A percentile compares a stretch with the other conserved stretches of the same genome.
Conservation (phyloP, 1,140 invertebrate species). For the Drosophila burlai region DNA sequence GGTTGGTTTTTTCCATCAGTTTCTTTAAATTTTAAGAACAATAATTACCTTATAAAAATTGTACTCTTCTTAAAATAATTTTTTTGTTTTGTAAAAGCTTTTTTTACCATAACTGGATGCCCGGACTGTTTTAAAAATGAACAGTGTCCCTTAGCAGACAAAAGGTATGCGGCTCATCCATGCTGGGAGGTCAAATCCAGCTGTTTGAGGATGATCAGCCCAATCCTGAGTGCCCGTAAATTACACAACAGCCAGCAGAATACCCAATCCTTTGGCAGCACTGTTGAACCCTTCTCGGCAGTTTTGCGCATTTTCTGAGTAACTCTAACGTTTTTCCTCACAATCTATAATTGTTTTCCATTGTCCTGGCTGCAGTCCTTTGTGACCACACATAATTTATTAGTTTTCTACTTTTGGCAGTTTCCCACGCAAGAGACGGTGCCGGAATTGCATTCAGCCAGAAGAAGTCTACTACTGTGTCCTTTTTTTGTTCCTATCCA, state of each 20-base stretch:
- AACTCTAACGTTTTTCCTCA: conserved; percentile 19
- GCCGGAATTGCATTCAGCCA: conserved; percentile 26
- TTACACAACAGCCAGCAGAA: conserved; percentile 63
- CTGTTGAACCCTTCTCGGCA: conserved; percentile 23
- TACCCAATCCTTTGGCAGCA: conserved; percentile 68
- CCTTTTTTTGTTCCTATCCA: conserved; percentile 11
- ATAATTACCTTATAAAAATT: no score
- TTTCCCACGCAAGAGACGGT: conserved; percentile 66
- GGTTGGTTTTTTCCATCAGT: background rate
- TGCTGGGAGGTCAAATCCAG: conserved; percentile 41
- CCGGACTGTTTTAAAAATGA: conserved; percentile 52
- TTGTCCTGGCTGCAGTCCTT: conserved; percentile 55
- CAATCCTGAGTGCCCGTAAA: conserved; percentile 50
- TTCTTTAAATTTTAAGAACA: background rate
- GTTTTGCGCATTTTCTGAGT: conserved; percentile 49
- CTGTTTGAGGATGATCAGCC: conserved; percentile 59
- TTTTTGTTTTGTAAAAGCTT: background rate
- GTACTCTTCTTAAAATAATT: background rate
- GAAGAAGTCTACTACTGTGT: conserved; percentile 13
- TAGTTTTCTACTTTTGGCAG: conserved; percentile 37
- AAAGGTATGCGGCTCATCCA: conserved; percentile 25
- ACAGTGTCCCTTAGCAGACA: conserved; percentile 38
- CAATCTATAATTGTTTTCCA: conserved; percentile 70
- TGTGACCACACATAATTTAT: conserved; percentile 69
- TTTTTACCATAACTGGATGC: conserved; percentile 5